phyloP scores from a whole-genome alignment of 2,888 invertebrate genomes.

The Acleris cristana region DNA sequence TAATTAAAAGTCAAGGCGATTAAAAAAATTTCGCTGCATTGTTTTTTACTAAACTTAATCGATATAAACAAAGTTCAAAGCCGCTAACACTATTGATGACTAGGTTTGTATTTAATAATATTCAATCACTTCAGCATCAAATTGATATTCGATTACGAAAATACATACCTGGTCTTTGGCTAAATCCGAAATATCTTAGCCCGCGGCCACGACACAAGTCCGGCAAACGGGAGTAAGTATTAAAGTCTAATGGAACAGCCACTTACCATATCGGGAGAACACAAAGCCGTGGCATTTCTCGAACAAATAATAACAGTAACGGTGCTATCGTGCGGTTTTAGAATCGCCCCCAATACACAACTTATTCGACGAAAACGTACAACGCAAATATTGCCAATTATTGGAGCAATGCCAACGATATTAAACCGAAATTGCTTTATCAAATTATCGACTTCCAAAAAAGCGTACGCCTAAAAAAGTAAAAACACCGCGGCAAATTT shows the following conservation, averaged over 20 bases:
- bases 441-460: constrained; percentile 12
- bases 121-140: no score
- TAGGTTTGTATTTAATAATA: no score
- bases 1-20: no score
- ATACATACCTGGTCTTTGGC: no score
- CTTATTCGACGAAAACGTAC: constrained; percentile 46
- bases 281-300: constrained; percentile 38
- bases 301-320: constrained; percentile 61
- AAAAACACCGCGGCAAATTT: background rate
- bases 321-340: constrained; percentile 46
- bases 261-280: constrained; percentile 34
- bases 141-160: no score
- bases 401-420: constrained; percentile 5
- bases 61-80: no score
- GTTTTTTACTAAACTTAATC: no score
- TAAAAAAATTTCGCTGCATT: no score
- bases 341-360: constrained; percentile 54
- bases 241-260: constrained; percentile 20
- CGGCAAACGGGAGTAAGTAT: constrained; percentile 19
- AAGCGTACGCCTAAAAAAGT: background rate
- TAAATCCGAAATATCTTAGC: background rate
- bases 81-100: no score
- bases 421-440: constrained; percentile 23
- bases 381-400: constrained; percentile 22
- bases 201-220: constrained; percentile 2